Evolutionary conservation across 2,113 vertebrate species (phyloP).

Genomic region (Muscicapa adusta): DNA sequence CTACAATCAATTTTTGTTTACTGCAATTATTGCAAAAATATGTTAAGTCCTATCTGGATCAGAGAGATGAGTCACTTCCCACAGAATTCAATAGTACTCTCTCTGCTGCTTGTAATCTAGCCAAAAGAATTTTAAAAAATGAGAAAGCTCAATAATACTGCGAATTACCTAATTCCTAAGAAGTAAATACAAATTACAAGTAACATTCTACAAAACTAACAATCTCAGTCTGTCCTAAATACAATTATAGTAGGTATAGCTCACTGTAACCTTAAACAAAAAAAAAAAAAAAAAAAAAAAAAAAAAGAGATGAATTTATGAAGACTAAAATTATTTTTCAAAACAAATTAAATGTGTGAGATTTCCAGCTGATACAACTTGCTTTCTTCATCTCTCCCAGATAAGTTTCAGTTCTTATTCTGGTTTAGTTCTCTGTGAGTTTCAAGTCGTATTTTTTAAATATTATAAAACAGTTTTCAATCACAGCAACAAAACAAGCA

Average conservation of each 20-base stretch:
- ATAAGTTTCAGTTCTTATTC: not conserved
- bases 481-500: not conserved
- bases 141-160: not conserved
- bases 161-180: not conserved
- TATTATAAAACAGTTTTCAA: not conserved
- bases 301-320: not conserved
- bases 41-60: not conserved
- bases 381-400: not conserved
- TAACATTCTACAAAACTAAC: not conserved
- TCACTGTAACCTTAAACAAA: not conserved
- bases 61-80: not conserved
- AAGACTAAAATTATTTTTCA: not conserved
- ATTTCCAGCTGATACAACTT: not conserved
- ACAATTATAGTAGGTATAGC: not conserved
- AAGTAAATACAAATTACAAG: not conserved
- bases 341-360: not conserved
- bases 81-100: not conserved
- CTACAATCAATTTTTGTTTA: not conserved
- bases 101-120: not conserved
- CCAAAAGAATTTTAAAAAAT: not conserved
- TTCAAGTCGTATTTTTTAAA: not conserved
- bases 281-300: rapidly evolving
- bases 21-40: not conserved
- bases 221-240: not conserved
- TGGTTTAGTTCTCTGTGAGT: not conserved